Evolutionary conservation across 35 echinoderm and acorn worm species (phyloP).

Genomic region (Acanthaster planci): DNA sequence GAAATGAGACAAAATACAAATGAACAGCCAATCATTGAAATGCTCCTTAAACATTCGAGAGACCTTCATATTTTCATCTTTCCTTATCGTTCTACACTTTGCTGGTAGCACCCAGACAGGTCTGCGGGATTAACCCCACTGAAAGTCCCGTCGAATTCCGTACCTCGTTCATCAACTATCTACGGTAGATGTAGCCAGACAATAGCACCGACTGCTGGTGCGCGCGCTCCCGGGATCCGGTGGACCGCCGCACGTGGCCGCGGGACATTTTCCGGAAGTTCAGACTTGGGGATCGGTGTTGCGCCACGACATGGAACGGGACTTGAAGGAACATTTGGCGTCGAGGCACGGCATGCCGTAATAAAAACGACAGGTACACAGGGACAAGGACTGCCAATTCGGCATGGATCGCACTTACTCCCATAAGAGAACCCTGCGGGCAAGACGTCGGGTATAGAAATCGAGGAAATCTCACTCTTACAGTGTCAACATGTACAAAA

Average conservation of each 20-base stretch:
- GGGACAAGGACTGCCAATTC: no score
- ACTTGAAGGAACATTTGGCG: background rate
- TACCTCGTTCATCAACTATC: conserved; percentile 28
- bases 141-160: conserved; percentile 2
- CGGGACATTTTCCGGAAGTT: background rate
- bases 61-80: no score
- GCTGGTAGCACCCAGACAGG: background rate
- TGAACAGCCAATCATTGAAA: no score
- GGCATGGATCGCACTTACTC: background rate
- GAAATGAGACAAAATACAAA: no score
- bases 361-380: no score
- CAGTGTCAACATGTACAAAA: background rate
- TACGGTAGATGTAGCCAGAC: conserved; percentile 6
- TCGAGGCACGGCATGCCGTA: background rate
- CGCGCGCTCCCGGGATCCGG: background rate
- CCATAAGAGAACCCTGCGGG: background rate
- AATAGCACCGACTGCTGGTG: background rate
- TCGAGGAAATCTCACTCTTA: background rate
- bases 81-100: no score
- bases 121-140: background rate
- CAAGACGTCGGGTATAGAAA: background rate
- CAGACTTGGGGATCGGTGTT: background rate
- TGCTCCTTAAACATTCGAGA: no score
- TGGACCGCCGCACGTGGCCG: background rate
- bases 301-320: background rate